Evolutionary conservation across 2,797 vertebrate genomes (phyloP).

Genomic region (Novumbra hubbsi): DNA sequence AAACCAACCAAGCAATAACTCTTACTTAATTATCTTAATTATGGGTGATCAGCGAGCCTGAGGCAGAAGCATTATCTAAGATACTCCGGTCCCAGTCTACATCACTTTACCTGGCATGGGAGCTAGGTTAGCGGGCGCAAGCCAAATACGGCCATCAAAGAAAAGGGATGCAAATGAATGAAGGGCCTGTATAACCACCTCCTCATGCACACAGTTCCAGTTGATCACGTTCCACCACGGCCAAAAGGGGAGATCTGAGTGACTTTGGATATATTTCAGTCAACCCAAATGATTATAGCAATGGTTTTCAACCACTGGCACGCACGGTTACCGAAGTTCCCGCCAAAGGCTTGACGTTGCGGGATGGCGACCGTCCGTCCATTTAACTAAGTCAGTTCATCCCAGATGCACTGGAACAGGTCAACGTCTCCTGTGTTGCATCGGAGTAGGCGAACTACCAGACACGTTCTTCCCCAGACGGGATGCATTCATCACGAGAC

Average conservation of each 20-base stretch:
- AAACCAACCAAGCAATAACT: not conserved
- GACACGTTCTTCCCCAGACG: constrained; percentile 52
- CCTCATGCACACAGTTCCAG: too few species aligned
- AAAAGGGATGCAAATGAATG: too few species aligned
- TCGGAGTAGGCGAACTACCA: constrained; percentile 55
- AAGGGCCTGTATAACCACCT: too few species aligned
- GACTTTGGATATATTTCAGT: too few species aligned
- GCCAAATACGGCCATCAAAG: too few species aligned
- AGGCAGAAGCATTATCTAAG: not conserved
- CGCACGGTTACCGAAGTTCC: too few species aligned
- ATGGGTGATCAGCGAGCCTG: not conserved
- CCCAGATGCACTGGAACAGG: not conserved
- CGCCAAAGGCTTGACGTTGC: too few species aligned
- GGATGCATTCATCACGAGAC: constrained; percentile 49
- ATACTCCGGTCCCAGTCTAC: not conserved
- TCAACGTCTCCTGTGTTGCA: constrained; percentile 42
- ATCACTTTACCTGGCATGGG: not conserved
- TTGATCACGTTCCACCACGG: too few species aligned
- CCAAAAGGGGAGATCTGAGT: too few species aligned
- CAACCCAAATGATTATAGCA: too few species aligned
- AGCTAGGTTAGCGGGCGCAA: not conserved
- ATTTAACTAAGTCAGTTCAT: not conserved
- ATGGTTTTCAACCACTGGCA: too few species aligned
- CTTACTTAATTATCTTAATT: not conserved
- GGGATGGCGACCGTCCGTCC: too few species aligned